Conservation (phyloP, 2,888 invertebrate genomes). For the Protonemura montana region DNA sequence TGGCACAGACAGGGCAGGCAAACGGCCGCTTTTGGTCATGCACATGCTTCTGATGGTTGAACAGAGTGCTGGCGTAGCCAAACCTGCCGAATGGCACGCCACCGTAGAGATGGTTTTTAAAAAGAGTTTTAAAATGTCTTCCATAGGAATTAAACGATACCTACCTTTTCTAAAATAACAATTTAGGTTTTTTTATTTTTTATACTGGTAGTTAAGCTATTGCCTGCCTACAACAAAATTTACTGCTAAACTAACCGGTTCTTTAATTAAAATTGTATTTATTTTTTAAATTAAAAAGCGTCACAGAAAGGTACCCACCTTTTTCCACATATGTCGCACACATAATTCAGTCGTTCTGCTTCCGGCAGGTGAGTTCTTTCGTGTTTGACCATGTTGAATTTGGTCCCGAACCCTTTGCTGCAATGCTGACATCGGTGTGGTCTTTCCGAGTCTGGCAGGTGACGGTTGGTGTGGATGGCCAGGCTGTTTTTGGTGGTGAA, state of each 20-base stretch:
- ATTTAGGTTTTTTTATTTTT: too few relatives aligned
- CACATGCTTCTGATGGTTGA: slow-evolving; percentile 41
- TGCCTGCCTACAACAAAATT: too few relatives aligned
- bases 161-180: too few relatives aligned
- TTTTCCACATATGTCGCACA: slow-evolving; percentile 45
- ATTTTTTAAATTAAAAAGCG: too few relatives aligned
- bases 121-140: too few relatives aligned
- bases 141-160: too few relatives aligned
- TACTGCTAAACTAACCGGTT: too few relatives aligned
- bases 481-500: slow-evolving; percentile 40
- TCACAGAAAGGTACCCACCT: slow-evolving; percentile 17
- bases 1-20: slow-evolving; percentile 42
- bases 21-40: slow-evolving; percentile 41
- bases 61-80: slow-evolving; percentile 41
- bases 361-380: slow-evolving; percentile 46
- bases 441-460: slow-evolving; percentile 42
- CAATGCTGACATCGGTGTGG: slow-evolving; percentile 42
- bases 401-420: slow-evolving; percentile 43
- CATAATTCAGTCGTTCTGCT: slow-evolving; percentile 41
- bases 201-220: too few relatives aligned
- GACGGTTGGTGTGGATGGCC: slow-evolving; percentile 33
- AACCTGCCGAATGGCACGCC: slow-evolving; percentile 12
- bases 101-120: too few relatives aligned
- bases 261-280: too few relatives aligned
- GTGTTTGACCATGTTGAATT: slow-evolving; percentile 38